Conservation (phyloP, 2,113 vertebrate species). For the Panthera tigris region DNA sequence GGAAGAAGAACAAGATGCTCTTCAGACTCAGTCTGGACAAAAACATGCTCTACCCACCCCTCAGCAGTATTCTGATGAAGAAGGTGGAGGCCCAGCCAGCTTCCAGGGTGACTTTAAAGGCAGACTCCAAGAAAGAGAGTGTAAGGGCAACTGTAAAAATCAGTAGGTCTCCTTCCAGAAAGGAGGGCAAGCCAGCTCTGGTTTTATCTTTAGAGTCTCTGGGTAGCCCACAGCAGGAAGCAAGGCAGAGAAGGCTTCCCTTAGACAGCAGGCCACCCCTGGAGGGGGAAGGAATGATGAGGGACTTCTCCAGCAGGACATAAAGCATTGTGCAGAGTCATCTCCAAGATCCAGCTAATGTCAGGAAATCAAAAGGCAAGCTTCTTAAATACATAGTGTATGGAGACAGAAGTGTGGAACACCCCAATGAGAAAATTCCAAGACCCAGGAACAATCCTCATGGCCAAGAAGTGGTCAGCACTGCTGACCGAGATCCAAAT, state of each 20-base stretch:
- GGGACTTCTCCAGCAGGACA: background rate
- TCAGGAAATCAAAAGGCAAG: background rate
- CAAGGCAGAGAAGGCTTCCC: background rate
- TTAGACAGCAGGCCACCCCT: fast-evolving
- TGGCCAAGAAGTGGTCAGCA: background rate
- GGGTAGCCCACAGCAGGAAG: background rate
- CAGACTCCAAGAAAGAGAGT: background rate
- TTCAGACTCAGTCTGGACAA: background rate
- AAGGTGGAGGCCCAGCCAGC: background rate
- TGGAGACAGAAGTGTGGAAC: background rate
- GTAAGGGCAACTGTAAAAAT: background rate
- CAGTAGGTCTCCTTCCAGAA: background rate
- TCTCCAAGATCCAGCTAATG: background rate
- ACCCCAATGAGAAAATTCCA: background rate
- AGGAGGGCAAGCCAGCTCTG: background rate
- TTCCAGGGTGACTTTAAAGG: background rate
- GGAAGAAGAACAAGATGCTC: background rate
- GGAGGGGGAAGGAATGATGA: background rate
- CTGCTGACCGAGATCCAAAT: background rate
- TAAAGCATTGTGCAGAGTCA: background rate
- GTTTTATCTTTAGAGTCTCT: background rate
- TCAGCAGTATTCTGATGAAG: background rate
- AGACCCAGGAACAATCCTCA: background rate
- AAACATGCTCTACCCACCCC: background rate
- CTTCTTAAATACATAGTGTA: background rate